Conservation (phyloP, 1,140 invertebrate genomes). For the Drosophila aff. region DNA sequence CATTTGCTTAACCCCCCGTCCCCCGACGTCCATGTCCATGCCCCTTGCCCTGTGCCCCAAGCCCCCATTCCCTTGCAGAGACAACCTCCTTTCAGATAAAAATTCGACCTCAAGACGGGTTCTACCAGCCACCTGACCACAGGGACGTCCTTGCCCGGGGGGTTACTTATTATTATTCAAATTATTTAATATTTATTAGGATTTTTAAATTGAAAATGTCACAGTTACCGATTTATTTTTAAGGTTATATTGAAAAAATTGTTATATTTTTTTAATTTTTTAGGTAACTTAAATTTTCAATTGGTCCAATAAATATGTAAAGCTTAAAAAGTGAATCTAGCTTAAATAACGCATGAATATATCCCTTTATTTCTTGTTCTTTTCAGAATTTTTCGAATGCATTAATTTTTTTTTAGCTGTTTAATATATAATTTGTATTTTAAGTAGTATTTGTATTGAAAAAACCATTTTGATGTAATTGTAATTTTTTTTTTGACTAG, state of each 20-base stretch:
- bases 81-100: conserved; percentile 20
- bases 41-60: background rate
- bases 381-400: too few species aligned
- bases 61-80: background rate
- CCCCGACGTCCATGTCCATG: background rate
- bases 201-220: too few species aligned
- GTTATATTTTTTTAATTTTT: background rate
- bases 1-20: conserved; percentile 55
- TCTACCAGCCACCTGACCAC: background rate
- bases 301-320: too few species aligned
- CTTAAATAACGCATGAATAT: too few species aligned
- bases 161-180: too few species aligned
- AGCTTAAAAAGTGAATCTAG: too few species aligned
- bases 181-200: background rate
- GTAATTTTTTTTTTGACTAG: too few species aligned
- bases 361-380: too few species aligned
- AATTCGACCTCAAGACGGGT: conserved; percentile 44
- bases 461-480: too few species aligned
- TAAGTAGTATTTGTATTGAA: too few species aligned
- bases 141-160: background rate
- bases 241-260: background rate
- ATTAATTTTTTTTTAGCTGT: background rate
- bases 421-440: background rate
- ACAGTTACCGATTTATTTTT: too few species aligned
- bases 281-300: background rate